A percentile compares a stretch with the other conserved stretches of the same genome.
phyloP scores from a whole-genome alignment of 23 tunicate genomes.

The Clavelina lepadiformis region DNA sequence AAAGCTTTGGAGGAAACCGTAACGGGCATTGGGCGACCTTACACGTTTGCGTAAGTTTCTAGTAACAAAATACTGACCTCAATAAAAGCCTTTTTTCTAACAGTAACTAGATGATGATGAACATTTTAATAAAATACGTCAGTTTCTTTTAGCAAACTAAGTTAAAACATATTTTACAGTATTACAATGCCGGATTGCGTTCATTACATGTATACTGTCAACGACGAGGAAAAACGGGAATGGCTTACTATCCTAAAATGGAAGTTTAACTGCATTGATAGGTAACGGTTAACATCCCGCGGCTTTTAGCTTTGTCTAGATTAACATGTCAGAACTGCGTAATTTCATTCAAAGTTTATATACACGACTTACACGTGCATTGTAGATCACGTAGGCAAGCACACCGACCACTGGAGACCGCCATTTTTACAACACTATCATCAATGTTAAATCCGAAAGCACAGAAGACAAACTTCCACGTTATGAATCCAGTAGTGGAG shows the following conservation, averaged over 20 bases:
- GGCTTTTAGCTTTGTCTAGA: neutral
- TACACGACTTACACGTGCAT: neutral
- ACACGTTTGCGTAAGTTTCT: constrained; percentile 52
- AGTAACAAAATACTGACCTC: too few species aligned
- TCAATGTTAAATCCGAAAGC: constrained; percentile 71
- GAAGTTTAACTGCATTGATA: constrained; percentile 82
- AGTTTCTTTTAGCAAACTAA: too few species aligned
- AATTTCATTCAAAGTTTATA: neutral
- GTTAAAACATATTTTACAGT: too few species aligned
- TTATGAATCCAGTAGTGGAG: too few species aligned
- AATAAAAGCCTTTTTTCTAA: neutral
- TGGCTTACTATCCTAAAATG: constrained; percentile 72
- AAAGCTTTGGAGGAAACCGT: constrained; percentile 45
- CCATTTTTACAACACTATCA: constrained; percentile 74
- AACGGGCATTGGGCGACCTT: constrained; percentile 44
- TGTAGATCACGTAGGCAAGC: constrained; percentile 72
- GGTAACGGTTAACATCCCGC: constrained; percentile 22
- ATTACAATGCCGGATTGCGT: constrained; percentile 79
- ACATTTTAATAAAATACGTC: neutral
- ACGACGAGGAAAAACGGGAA: constrained; percentile 62
- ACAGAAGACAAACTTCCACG: constrained; percentile 4
- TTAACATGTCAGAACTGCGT: neutral
- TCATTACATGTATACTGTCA: constrained; percentile 70
- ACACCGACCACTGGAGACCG: constrained; percentile 84
- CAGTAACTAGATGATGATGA: neutral